phyloP scores from a whole-genome alignment of 2,113 vertebrate genomes.

The Coryphaenoides rupestris region DNA sequence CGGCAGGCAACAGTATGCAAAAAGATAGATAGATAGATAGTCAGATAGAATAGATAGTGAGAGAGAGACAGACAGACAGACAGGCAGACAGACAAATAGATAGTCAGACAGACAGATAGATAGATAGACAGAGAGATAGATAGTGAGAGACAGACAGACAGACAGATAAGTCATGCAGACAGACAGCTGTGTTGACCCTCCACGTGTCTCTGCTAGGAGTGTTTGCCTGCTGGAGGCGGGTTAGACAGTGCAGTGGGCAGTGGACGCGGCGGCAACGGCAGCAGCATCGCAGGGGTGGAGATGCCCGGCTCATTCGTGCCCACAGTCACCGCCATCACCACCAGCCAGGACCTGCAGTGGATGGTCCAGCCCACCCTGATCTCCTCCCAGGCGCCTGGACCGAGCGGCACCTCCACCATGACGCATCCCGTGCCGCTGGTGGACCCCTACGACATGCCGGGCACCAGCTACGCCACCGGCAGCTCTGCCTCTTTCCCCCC shows the following conservation, averaged over 20 bases:
- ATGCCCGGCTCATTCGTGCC: conserved; percentile 95
- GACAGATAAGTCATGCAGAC: too few species aligned
- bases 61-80: too few species aligned
- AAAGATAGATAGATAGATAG: too few species aligned
- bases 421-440: conserved; percentile 74
- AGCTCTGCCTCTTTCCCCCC: conserved; percentile 74
- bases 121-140: too few species aligned
- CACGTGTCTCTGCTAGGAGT: conserved; percentile 60
- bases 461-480: conserved; percentile 83
- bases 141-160: too few species aligned
- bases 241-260: conserved; percentile 65
- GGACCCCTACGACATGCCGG: conserved; percentile 89
- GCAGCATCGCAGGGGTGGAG: conserved; percentile 78
- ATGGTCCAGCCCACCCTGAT: conserved; percentile 92
- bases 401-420: conserved; percentile 73
- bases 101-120: too few species aligned
- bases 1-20: too few species aligned
- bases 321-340: conserved; percentile 95
- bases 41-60: too few species aligned
- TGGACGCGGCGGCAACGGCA: conserved; percentile 52
- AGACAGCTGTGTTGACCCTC: background rate
- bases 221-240: conserved; percentile 67
- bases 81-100: too few species aligned
- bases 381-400: conserved; percentile 90
- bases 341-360: conserved; percentile 98